Conservation (phyloP, 30 jellyfish, hydroid and myxozoan species). For the Hydra vulgaris region DNA sequence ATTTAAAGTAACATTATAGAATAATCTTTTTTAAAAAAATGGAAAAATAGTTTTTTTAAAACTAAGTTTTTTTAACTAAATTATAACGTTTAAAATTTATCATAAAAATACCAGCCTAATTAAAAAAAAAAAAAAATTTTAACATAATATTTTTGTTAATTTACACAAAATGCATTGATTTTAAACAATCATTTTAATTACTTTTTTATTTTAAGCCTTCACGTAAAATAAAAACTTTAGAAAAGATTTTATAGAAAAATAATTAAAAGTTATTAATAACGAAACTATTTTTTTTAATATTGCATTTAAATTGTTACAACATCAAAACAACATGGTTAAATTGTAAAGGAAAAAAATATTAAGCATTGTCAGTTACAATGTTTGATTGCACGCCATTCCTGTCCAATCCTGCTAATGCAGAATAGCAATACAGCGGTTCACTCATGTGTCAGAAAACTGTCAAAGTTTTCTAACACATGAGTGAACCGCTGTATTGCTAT, state of each 20-base stretch:
- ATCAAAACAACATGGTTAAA: not conserved
- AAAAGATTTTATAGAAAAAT: not conserved
- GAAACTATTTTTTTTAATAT: not conserved
- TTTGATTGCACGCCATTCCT: not conserved
- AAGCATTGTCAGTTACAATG: not conserved
- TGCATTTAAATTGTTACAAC: not conserved
- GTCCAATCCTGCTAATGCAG: not conserved
- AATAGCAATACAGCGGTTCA: no score
- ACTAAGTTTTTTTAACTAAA: no score
- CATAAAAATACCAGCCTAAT: not conserved
- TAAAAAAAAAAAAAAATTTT: no score
- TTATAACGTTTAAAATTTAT: not conserved
- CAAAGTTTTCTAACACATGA: not conserved
- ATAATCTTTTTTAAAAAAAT: not conserved
- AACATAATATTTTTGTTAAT: not conserved
- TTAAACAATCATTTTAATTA: not conserved
- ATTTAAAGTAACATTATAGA: not conserved
- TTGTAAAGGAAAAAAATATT: not conserved
- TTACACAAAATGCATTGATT: not conserved
- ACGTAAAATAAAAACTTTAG: not conserved
- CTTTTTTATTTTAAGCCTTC: not conserved
- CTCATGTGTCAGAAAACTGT: no score
- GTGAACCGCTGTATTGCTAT: not conserved
- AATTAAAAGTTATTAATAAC: not conserved
- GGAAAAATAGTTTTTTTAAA: not conserved